A percentile compares a stretch with the other conserved stretches of the same genome.
Evolutionary conservation across 2,797 vertebrate species (phyloP).

Genomic region (Heteromormyrus szaboi): DNA sequence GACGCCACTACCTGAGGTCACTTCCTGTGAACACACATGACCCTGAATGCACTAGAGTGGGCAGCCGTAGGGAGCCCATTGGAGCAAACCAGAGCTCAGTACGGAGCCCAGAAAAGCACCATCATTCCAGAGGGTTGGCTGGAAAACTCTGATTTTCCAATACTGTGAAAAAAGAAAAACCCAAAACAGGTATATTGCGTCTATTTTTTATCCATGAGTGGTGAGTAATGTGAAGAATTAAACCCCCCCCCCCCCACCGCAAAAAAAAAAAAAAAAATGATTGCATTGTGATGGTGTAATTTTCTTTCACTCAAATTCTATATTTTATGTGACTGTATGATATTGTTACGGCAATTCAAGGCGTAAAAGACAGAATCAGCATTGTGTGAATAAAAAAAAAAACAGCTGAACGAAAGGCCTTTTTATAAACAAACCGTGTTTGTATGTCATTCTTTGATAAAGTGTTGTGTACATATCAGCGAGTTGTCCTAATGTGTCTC

Average conservation of each 20-base stretch:
- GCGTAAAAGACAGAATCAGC: slow-evolving; percentile 12
- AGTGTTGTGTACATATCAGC: slow-evolving; percentile 58
- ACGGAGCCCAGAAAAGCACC: slow-evolving; percentile 33
- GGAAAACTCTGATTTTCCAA: slow-evolving; percentile 46
- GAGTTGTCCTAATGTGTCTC: slow-evolving; percentile 44
- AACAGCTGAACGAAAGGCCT: slow-evolving; percentile 35
- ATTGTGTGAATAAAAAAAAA: neutral
- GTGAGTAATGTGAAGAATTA: slow-evolving; percentile 47
- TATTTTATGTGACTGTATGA: slow-evolving; percentile 14
- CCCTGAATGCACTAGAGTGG: slow-evolving; percentile 14
- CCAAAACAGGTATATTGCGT: slow-evolving; percentile 26
- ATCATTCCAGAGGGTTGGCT: neutral
- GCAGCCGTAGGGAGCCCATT: neutral
- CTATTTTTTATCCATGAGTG: slow-evolving; percentile 62
- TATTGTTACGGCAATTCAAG: slow-evolving; percentile 6
- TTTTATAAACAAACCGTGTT: slow-evolving; percentile 45
- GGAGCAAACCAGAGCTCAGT: slow-evolving; percentile 22
- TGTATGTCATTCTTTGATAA: slow-evolving; percentile 68
- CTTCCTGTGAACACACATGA: slow-evolving; percentile 72
- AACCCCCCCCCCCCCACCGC: neutral
- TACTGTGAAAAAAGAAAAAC: slow-evolving; percentile 36
- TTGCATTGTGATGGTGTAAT: slow-evolving; percentile 18
- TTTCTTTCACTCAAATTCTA: slow-evolving; percentile 21
- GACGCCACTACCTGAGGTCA: slow-evolving; percentile 62
- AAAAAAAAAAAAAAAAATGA: slow-evolving; percentile 18